Percentiles rank a stretch among this genome's conserved stretches.
Conservation (phyloP, 2,888 invertebrate genomes). For the Tetheella fluctuosa region DNA sequence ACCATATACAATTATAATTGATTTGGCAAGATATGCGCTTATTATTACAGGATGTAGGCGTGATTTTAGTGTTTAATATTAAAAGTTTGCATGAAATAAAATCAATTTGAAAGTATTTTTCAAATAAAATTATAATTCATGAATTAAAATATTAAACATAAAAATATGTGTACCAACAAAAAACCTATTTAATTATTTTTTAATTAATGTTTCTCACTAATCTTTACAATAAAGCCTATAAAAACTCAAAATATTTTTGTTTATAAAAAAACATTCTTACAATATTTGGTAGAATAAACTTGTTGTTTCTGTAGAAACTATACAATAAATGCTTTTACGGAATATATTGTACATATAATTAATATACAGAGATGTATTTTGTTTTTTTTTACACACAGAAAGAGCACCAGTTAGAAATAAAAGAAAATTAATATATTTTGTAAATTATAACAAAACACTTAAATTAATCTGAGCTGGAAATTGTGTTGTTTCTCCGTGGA, state of each 20-base stretch:
- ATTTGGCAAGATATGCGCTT: neutral
- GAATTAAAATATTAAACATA: neutral
- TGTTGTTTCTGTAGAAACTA: constrained; percentile 20
- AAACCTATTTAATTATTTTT: constrained; percentile 19
- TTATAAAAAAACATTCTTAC: neutral
- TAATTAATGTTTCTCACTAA: constrained; percentile 24
- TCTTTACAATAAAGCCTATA: constrained; percentile 20
- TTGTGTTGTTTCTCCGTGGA: neutral
- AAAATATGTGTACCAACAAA: neutral
- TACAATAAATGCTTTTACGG: constrained; percentile 70
- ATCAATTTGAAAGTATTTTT: too few species aligned
- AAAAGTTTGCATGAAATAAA: too few species aligned
- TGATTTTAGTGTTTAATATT: neutral
- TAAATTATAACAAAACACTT: constrained; percentile 42
- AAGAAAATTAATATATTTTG: constrained; percentile 29
- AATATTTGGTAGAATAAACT: constrained; percentile 13
- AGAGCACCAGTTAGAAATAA: constrained; percentile 64
- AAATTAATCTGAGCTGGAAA: constrained; percentile 14
- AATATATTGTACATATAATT: constrained; percentile 51
- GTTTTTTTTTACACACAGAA: constrained; percentile 27
- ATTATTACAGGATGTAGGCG: neutral
- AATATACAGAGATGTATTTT: constrained; percentile 43
- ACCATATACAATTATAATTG: neutral
- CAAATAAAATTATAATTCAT: too few species aligned
- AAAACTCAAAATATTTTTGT: constrained; percentile 11